A percentile compares a stretch with the other conserved stretches of the same genome.
phyloP scores from a whole-genome alignment of 2,888 invertebrate species.

The Drosophila subsilvestris region DNA sequence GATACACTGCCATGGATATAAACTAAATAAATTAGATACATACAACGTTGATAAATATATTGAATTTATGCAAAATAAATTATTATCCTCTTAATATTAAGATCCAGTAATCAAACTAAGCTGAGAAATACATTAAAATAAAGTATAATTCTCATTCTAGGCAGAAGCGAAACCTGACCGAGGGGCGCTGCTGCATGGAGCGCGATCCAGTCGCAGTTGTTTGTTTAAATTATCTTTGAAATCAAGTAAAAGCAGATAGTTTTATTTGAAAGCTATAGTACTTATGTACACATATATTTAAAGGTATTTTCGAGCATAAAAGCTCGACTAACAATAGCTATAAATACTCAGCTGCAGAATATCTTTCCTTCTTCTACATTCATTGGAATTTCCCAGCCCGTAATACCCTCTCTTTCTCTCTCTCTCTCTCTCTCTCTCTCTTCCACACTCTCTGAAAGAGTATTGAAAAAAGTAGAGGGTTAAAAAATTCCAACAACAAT shows the following conservation, averaged over 20 bases:
- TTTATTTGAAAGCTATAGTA: neutral
- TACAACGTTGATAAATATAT: no score
- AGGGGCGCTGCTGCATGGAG: no score
- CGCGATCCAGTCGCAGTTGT: neutral
- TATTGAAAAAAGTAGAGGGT: neutral
- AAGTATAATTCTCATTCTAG: no score
- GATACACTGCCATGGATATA: neutral
- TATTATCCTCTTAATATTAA: no score
- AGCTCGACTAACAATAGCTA: neutral
- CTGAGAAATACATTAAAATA: neutral
- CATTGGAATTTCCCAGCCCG: no score
- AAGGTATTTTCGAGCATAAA: no score
- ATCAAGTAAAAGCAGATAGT: neutral
- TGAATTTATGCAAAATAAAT: no score
- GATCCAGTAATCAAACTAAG: neutral
- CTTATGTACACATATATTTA: no score
- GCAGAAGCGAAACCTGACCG: no score
- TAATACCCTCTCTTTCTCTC: neutral
- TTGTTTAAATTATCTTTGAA: no score
- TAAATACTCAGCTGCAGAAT: no score
- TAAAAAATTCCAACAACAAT: slow-evolving; percentile 53
- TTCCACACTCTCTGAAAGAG: neutral
- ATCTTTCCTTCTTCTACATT: neutral
- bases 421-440: no score
- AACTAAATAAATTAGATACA: neutral